These are phyloP conservation scores for Mylabris phalerata DNA, from an alignment of 1,140 invertebrate species.

Conservation along the genomic window DNA sequence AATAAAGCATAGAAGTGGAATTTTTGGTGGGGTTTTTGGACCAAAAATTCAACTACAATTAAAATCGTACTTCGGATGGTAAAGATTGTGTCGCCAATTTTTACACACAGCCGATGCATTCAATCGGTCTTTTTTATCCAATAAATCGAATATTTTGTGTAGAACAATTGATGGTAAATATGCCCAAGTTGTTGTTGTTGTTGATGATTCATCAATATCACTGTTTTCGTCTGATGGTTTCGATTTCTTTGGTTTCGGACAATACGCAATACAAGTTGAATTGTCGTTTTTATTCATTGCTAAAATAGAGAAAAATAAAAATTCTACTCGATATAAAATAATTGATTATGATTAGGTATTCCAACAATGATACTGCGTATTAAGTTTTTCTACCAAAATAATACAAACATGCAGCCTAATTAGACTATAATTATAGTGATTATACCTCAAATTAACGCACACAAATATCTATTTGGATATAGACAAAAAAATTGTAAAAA, in stretches of 20 bases:
- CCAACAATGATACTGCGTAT: no score
- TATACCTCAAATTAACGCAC: no score
- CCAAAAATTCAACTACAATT: not conserved
- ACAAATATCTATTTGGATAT: no score
- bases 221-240: constrained; percentile 17
- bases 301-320: constrained; percentile 6
- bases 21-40: not conserved
- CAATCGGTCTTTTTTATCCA: constrained; percentile 32
- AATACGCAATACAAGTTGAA: constrained; percentile 19
- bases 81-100: constrained; percentile 37
- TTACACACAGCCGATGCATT: constrained; percentile 38
- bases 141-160: constrained; percentile 35
- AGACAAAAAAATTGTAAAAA: not conserved
- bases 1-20: not conserved
- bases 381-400: no score
- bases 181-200: constrained; percentile 22
- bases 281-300: constrained; percentile 24
- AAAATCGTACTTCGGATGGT: constrained; percentile 37
- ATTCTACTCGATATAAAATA: not conserved
- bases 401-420: no score
- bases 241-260: constrained; percentile 29
- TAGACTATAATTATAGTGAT: no score
- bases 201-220: not conserved
- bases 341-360: not conserved
- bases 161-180: constrained; percentile 36